A percentile compares a stretch with the other conserved stretches of the same genome.
These are phyloP conservation scores for Theocolax elegans DNA, from an alignment of 1,140 invertebrate genomes.

Conservation along the genomic window DNA sequence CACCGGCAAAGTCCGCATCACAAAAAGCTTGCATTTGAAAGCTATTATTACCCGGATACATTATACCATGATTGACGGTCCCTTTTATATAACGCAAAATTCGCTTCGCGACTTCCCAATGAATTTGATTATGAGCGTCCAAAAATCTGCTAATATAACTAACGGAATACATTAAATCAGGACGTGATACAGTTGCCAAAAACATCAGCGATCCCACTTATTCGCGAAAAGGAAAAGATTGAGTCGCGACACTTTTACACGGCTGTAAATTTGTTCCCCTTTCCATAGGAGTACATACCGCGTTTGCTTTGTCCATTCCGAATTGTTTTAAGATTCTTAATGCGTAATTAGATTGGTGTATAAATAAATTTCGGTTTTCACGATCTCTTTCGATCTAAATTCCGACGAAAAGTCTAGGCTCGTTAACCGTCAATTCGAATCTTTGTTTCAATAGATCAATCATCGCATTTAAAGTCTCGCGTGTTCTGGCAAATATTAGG, in stretches of 20 bases:
- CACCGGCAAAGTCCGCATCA: conserved; percentile 16
- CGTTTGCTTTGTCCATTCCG: conserved; percentile 16
- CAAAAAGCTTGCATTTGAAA: conserved; percentile 3
- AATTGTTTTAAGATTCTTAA: too few relatives aligned
- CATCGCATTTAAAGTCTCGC: conserved; percentile 26
- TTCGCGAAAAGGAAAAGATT: conserved; percentile 26
- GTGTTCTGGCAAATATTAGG: conserved; percentile 39
- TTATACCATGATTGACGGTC: conserved; percentile 19
- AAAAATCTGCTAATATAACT: conserved; percentile 20
- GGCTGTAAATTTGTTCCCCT: neutral
- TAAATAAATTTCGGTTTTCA: too few relatives aligned
- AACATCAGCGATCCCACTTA: conserved; percentile 32
- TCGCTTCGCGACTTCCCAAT: conserved; percentile 41
- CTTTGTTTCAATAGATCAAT: conserved; percentile 40
- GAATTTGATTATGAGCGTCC: neutral
- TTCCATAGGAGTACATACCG: neutral
- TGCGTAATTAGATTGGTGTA: too few relatives aligned
- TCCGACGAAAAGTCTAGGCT: too few relatives aligned
- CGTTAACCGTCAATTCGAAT: conserved; percentile 35
- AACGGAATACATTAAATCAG: conserved; percentile 24
- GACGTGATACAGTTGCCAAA: conserved; percentile 6
- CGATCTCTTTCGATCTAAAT: too few relatives aligned
- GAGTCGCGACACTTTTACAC: neutral
- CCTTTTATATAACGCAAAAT: conserved; percentile 38
- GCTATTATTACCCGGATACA: too few relatives aligned